Evolutionary conservation across 2,113 vertebrate genomes (phyloP).

Genomic region (Tor tambroides): DNA sequence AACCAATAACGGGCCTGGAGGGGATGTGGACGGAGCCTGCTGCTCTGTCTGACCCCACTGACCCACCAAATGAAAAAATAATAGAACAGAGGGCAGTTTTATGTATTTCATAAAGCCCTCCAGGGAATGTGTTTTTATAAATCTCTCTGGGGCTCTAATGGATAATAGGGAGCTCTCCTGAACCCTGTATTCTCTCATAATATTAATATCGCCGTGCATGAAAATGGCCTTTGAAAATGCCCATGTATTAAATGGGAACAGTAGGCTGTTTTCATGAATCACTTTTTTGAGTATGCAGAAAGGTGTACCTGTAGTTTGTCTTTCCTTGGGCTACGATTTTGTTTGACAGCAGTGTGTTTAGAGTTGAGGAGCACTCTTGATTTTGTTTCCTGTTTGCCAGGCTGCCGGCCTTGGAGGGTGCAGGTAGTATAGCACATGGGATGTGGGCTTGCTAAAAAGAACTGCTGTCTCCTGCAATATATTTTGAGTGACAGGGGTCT

Average conservation of each 20-base stretch:
- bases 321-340: constrained; percentile 64
- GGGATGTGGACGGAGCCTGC: constrained; percentile 56
- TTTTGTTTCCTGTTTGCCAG: not conserved
- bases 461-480: not conserved
- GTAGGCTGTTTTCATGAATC: constrained; percentile 64
- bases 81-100: constrained; percentile 62
- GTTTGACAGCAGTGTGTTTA: constrained; percentile 67
- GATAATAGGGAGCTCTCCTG: constrained; percentile 63
- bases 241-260: constrained; percentile 31
- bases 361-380: constrained; percentile 13
- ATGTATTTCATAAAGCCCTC: constrained; percentile 63
- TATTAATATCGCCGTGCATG: constrained; percentile 63
- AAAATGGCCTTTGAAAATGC: constrained; percentile 61
- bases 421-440: not conserved
- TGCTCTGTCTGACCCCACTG: constrained; percentile 59
- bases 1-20: constrained; percentile 64
- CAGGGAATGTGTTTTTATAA: constrained; percentile 52
- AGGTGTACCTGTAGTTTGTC: constrained; percentile 57
- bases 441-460: not conserved
- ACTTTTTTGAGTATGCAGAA: constrained; percentile 60
- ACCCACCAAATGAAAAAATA: constrained; percentile 69
- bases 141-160: constrained; percentile 61
- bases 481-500: constrained; percentile 9
- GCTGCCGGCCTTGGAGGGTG: not conserved
- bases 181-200: constrained; percentile 56